phyloP scores from a whole-genome alignment of 2,797 vertebrate species.

The Sebastes paucispinis region DNA sequence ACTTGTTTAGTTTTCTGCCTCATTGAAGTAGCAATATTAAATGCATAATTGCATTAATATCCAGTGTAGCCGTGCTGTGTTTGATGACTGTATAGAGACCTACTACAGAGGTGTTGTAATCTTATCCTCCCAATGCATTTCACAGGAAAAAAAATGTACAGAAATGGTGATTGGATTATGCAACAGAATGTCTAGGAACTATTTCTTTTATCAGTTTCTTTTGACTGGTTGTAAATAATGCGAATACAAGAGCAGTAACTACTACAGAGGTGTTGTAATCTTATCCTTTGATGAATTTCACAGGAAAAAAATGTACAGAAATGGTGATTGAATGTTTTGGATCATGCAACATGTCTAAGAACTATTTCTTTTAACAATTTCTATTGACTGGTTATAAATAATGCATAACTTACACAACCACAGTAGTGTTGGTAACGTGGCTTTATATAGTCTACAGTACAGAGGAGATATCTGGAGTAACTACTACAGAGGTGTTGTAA shows the following conservation, averaged over 20 bases:
- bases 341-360: neutral
- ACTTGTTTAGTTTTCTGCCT: neutral
- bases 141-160: neutral
- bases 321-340: neutral
- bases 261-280: constrained; percentile 22
- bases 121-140: constrained; percentile 1
- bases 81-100: neutral
- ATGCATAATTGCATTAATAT: neutral
- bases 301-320: neutral
- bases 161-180: neutral
- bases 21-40: neutral
- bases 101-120: constrained; percentile 23
- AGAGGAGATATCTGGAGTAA: constrained; percentile 10
- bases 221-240: neutral
- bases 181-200: neutral
- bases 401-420: neutral
- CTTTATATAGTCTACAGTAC: constrained; percentile 6
- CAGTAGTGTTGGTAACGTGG: neutral
- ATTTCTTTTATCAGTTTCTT: neutral
- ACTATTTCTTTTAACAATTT: neutral
- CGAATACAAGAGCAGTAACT: neutral
- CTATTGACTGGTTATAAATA: neutral
- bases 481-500: constrained; percentile 20
- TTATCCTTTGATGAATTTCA: constrained; percentile 2
- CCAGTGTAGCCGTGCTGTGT: neutral